Evolutionary conservation across 2,888 invertebrate genomes (phyloP), one percentile per base, ranked within the genome.

Genomic region (Mesorhabditis spiculigera): DNA sequence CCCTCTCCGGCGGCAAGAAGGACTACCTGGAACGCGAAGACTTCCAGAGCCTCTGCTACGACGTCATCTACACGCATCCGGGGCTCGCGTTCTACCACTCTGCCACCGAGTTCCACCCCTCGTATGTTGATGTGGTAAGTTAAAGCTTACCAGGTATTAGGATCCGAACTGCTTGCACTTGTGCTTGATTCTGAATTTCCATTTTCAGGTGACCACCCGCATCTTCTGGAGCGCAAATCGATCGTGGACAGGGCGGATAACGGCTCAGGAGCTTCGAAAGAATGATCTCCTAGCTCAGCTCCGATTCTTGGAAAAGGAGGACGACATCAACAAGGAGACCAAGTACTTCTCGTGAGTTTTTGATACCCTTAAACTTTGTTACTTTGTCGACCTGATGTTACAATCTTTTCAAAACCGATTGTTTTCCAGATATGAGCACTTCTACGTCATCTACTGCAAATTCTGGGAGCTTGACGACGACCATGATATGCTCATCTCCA

Each of bases 391-490:
- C n/a, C n/a, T n/a, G n/a, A n/a, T n/a, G n/a, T n/a, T n/a, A n/a
- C 96, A n/a, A n/a, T n/a, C n/a, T n/a, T 28, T 28, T 72, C 95
- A 96, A 87, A 93, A 94, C 82, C 95, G 10, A 10, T 8, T 16
- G 10, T 10, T n/a, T n/a, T 10, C 43, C 89, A 96, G 96, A 86
- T 98, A 99, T 87, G 98, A 99, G 88, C 98, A 98, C 89, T 98
- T 98, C 89, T 98, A 98, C 89, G 98, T 98, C 73, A 96, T 98
- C 87, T 98, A 99, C 88, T 98, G 98, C 90, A 98, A 98, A 88
- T 99, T 98, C 89, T 99, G 98, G 98, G 98, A 98, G 88, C 88
- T 98, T 86, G 98, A 98, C 88, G 91, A 93, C 76, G 98, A 98
- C 89, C 98, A 98, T 88, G 97, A 98, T 89, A 89, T 98, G 81